A percentile compares a stretch with the other conserved stretches of the same genome.
Conservation (phyloP, 1,140 invertebrate species). For the Lepidurus arcticus region DNA sequence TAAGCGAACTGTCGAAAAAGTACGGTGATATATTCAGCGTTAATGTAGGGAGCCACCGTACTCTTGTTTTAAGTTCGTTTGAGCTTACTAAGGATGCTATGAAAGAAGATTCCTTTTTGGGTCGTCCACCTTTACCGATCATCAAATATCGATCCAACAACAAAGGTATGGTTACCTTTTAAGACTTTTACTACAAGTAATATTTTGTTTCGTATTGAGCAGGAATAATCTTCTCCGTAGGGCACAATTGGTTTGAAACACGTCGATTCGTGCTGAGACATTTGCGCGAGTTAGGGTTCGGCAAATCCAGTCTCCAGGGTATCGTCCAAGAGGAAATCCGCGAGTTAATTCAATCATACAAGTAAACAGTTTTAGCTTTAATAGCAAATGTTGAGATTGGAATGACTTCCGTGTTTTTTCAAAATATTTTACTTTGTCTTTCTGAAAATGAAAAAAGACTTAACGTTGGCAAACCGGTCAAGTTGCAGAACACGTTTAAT, state of each 20-base stretch:
- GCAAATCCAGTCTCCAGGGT: constrained; percentile 34
- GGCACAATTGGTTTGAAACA: constrained; percentile 34
- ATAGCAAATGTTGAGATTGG: background rate
- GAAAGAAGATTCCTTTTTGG: background rate
- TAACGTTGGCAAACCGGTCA: background rate
- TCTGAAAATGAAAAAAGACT: background rate
- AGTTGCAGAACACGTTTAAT: constrained; percentile 23
- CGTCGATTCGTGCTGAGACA: constrained; percentile 34
- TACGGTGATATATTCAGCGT: constrained; percentile 24
- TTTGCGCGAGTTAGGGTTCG: constrained; percentile 36
- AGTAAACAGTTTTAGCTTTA: background rate
- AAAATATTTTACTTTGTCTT: too few relatives aligned
- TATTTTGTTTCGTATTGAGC: background rate
- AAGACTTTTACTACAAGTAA: too few relatives aligned
- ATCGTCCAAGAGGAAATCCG: constrained; percentile 32
- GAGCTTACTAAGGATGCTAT: too few relatives aligned
- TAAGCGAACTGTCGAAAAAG: constrained; percentile 7
- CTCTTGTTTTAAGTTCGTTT: background rate
- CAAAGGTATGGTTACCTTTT: background rate
- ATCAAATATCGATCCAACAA: background rate
- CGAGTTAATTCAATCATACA: constrained; percentile 33
- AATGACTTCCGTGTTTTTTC: background rate
- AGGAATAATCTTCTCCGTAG: constrained; percentile 33
- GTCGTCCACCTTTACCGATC: background rate
- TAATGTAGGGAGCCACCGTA: background rate